phyloP scores from a whole-genome alignment of 2,888 invertebrate genomes.

The Agrotis ipsilon region DNA sequence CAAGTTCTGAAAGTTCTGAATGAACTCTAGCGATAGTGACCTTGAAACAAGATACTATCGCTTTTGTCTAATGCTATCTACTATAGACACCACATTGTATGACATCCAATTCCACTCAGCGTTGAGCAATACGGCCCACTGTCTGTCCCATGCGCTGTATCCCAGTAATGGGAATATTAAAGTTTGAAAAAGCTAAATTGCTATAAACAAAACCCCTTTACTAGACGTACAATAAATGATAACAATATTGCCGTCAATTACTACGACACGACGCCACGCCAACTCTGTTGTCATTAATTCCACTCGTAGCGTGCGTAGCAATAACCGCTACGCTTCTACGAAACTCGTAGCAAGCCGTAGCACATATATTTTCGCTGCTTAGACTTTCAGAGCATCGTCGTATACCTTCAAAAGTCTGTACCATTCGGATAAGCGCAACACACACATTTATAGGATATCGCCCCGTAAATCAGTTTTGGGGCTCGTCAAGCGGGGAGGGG shows the following conservation, averaged over 20 bases:
- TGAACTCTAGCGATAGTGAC: slow-evolving; percentile 8
- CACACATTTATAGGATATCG: slow-evolving; percentile 71
- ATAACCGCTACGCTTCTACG: slow-evolving; percentile 28
- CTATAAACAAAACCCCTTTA: not conserved
- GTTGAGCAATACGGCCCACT: not conserved
- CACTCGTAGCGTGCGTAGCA: slow-evolving; percentile 37
- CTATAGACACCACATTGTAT: not conserved
- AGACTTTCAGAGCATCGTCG: slow-evolving; percentile 2
- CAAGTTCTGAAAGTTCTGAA: slow-evolving; percentile 6
- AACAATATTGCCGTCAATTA: slow-evolving; percentile 3
- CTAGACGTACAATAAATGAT: not conserved
- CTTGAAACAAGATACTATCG: slow-evolving; percentile 10
- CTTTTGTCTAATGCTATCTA: not conserved
- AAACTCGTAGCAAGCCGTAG: slow-evolving; percentile 25
- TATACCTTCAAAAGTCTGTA: slow-evolving; percentile 27
- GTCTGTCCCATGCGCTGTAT: not conserved
- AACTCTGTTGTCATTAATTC: slow-evolving; percentile 8
- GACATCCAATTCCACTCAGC: not conserved
- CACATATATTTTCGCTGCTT: not conserved
- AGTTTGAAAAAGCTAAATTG: not conserved
- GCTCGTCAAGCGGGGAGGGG: slow-evolving; percentile 66
- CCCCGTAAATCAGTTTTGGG: slow-evolving; percentile 77
- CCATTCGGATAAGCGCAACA: slow-evolving; percentile 49
- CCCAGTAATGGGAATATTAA: not conserved
- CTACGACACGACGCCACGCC: not conserved